A percentile compares a stretch with the other conserved stretches of the same genome.
Conservation (phyloP, 1,140 invertebrate genomes). For the Hyposmocoma kahamanoa region DNA sequence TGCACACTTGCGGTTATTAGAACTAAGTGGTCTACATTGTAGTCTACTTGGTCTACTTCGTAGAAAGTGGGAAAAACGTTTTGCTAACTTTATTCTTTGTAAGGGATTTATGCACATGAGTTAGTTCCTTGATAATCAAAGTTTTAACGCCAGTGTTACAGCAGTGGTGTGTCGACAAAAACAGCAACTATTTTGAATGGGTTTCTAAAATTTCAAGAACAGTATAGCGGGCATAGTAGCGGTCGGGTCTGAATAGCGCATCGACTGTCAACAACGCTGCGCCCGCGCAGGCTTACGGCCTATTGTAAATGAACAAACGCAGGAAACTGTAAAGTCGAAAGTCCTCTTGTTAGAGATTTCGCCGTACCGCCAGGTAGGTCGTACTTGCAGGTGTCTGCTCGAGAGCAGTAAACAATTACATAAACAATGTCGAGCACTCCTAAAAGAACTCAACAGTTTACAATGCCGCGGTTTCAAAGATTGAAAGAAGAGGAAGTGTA, state of each 20-base stretch:
- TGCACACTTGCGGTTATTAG: too few relatives aligned
- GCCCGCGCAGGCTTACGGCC: constrained; percentile 41
- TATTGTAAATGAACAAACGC: constrained; percentile 63
- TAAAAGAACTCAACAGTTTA: constrained; percentile 23
- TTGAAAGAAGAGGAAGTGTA: constrained; percentile 62
- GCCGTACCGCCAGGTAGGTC: constrained; percentile 60
- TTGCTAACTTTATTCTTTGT: too few relatives aligned
- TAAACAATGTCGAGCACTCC: constrained; percentile 44
- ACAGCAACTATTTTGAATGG: too few relatives aligned
- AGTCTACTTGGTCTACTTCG: too few relatives aligned
- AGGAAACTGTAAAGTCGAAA: constrained; percentile 70
- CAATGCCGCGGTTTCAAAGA: constrained; percentile 33
- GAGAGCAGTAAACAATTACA: constrained; percentile 44
- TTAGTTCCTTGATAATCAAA: too few relatives aligned
- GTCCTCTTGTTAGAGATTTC: constrained; percentile 56
- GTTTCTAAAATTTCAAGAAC: too few relatives aligned
- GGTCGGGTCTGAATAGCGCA: constrained; percentile 40
- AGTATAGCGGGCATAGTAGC: too few relatives aligned
- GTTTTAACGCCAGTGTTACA: too few relatives aligned
- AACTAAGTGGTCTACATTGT: too few relatives aligned
- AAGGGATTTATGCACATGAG: too few relatives aligned
- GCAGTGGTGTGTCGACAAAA: too few relatives aligned
- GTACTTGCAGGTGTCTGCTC: constrained; percentile 39
- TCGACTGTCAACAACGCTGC: constrained; percentile 38
- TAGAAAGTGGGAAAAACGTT: too few relatives aligned